Percentiles rank a stretch among this genome's conserved stretches.
phyloP scores from a whole-genome alignment of 2,113 vertebrate genomes.

The Aramus guarauna region DNA sequence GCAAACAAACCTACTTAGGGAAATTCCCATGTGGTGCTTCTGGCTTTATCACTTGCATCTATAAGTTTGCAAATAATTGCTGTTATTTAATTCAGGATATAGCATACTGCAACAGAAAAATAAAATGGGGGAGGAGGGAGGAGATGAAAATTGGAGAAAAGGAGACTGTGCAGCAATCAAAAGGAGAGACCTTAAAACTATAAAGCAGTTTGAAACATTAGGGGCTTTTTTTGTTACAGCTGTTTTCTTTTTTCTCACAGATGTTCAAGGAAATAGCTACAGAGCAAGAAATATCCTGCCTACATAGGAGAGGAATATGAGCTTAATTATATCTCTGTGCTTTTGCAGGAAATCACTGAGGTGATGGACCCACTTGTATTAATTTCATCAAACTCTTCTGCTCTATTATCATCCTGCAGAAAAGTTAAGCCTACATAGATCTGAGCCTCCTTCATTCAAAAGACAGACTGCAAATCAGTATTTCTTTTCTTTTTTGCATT shows the following conservation, averaged over 20 bases:
- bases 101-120: neutral
- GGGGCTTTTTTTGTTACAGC: neutral
- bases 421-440: slow-evolving; percentile 31
- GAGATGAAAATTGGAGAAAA: neutral
- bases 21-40: slow-evolving; percentile 30
- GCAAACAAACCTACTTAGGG: slow-evolving; percentile 47
- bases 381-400: slow-evolving; percentile 46
- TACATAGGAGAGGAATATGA: slow-evolving; percentile 25
- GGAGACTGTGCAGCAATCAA: neutral
- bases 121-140: neutral
- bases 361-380: slow-evolving; percentile 11
- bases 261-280: neutral
- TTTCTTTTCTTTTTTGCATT: slow-evolving; percentile 29
- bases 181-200: neutral
- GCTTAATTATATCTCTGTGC: slow-evolving; percentile 43
- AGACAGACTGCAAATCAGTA: slow-evolving; percentile 19
- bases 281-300: neutral
- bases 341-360: slow-evolving; percentile 43
- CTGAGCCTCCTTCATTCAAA: slow-evolving; percentile 49
- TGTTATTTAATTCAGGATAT: slow-evolving; percentile 23
- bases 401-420: slow-evolving; percentile 24
- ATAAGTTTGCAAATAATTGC: neutral
- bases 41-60: slow-evolving; percentile 24
- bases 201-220: neutral
- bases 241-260: neutral